phyloP scores from a whole-genome alignment of 2,113 vertebrate genomes.

The Etheostoma spectabile region DNA sequence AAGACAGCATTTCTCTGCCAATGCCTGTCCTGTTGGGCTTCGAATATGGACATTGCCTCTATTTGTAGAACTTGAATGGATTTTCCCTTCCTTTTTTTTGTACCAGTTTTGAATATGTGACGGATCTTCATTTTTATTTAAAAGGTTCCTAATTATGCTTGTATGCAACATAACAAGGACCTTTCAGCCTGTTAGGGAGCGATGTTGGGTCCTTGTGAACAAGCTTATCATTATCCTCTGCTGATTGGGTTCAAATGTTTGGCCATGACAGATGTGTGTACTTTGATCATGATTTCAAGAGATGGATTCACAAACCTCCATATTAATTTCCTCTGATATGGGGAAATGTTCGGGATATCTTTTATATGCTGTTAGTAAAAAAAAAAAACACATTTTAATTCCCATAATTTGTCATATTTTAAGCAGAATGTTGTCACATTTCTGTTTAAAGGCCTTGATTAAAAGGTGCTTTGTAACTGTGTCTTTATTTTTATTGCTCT shows the following conservation, averaged over 20 bases:
- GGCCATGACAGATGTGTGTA: not conserved
- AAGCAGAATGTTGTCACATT: constrained; percentile 28
- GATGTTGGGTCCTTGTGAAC: not conserved
- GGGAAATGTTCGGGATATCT: not conserved
- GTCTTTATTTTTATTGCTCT: not conserved
- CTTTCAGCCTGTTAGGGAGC: not conserved
- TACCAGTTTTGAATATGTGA: constrained; percentile 34
- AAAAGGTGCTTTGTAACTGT: constrained; percentile 63
- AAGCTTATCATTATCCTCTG: not conserved
- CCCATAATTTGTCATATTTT: constrained; percentile 39
- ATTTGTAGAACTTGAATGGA: constrained; percentile 35
- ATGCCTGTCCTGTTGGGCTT: constrained; percentile 23
- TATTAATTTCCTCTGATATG: not conserved
- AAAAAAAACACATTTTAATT: constrained; percentile 48
- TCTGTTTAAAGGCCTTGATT: constrained; percentile 54
- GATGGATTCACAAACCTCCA: constrained; percentile 3
- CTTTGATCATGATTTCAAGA: constrained; percentile 10
- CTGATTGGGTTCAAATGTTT: constrained; percentile 9
- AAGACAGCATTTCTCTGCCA: not conserved
- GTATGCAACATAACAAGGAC: not conserved
- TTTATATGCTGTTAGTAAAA: not conserved
- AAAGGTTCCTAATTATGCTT: constrained; percentile 31
- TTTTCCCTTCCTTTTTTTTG: constrained; percentile 38
- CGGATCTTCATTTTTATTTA: constrained; percentile 52
- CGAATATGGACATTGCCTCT: constrained; percentile 37